Conservation (phyloP, 1,140 invertebrate genomes). For the Bacillus rossius region DNA sequence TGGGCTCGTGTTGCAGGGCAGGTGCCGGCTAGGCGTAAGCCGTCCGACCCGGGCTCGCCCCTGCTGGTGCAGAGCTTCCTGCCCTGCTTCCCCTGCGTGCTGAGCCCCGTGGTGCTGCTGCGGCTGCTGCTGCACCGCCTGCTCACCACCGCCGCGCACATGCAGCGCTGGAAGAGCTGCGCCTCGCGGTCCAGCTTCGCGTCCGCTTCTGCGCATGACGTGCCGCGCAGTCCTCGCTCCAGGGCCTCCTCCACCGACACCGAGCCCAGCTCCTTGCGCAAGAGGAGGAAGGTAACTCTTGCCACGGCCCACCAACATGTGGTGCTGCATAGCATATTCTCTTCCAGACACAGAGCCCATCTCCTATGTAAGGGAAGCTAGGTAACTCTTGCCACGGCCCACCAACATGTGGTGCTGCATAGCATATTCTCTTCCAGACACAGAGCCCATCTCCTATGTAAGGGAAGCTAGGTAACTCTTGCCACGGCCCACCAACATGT, state of each 20-base stretch:
- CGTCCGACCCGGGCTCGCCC: slow-evolving; percentile 24
- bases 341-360: too few species aligned
- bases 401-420: too few species aligned
- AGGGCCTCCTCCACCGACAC: slow-evolving; percentile 42
- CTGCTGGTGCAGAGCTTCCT: slow-evolving; percentile 41
- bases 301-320: too few species aligned
- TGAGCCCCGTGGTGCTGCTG: slow-evolving; percentile 54
- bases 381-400: too few species aligned
- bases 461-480: too few species aligned
- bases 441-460: too few species aligned
- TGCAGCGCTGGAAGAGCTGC: slow-evolving; percentile 44
- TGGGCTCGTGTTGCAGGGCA: slow-evolving; percentile 6
- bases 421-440: too few species aligned
- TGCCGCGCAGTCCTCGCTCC: slow-evolving; percentile 32
- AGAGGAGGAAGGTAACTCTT: slow-evolving; percentile 37
- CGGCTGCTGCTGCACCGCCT: slow-evolving; percentile 54
- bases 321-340: too few species aligned
- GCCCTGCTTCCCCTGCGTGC: slow-evolving; percentile 46
- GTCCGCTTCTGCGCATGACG: slow-evolving; percentile 35
- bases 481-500: too few species aligned
- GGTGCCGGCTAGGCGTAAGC: slow-evolving; percentile 12
- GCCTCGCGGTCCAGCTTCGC: slow-evolving; percentile 41
- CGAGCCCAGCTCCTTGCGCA: slow-evolving; percentile 38
- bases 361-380: too few species aligned
- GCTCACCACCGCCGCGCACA: slow-evolving; percentile 43